Evolutionary conservation across 1,140 invertebrate species (phyloP).

Genomic region (Adelges cooleyi): DNA sequence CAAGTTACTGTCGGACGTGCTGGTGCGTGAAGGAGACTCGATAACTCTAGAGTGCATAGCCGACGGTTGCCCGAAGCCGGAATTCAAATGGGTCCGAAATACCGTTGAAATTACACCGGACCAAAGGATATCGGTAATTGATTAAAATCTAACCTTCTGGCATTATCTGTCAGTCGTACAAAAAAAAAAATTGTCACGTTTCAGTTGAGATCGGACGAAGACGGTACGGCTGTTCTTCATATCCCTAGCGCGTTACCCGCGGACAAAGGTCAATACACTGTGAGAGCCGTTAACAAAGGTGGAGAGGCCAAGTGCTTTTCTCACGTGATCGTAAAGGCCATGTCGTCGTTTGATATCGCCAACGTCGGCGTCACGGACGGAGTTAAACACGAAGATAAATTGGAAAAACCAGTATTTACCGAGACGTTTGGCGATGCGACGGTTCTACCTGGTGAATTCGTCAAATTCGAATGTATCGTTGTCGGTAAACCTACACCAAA

Average conservation of each 20-base stretch:
- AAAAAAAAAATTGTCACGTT: neutral
- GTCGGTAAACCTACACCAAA: slow-evolving; percentile 59
- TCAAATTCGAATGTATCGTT: slow-evolving; percentile 59
- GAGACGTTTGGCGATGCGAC: slow-evolving; percentile 49
- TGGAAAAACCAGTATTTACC: slow-evolving; percentile 50
- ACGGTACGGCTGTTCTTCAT: slow-evolving; percentile 47
- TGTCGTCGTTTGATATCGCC: slow-evolving; percentile 29
- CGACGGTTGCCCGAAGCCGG: slow-evolving; percentile 56
- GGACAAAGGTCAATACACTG: slow-evolving; percentile 65
- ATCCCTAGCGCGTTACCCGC: slow-evolving; percentile 46
- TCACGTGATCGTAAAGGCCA: slow-evolving; percentile 56
- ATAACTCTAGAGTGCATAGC: slow-evolving; percentile 60
- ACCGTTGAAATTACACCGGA: slow-evolving; percentile 49
- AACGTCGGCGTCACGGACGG: slow-evolving; percentile 7
- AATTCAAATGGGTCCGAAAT: slow-evolving; percentile 62
- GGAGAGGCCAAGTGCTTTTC: slow-evolving; percentile 74
- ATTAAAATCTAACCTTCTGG: neutral
- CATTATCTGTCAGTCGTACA: neutral
- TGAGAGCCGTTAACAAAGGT: slow-evolving; percentile 54
- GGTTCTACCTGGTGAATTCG: slow-evolving; percentile 43
- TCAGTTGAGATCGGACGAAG: slow-evolving; percentile 36
- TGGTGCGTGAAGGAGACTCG: slow-evolving; percentile 54
- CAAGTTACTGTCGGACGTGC: slow-evolving; percentile 54
- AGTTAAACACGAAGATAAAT: slow-evolving; percentile 46
- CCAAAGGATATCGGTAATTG: slow-evolving; percentile 38